Base-by-base conservation (phyloP, 2,797 vertebrate genomes). In the Gorsachius magnificus region DNA sequence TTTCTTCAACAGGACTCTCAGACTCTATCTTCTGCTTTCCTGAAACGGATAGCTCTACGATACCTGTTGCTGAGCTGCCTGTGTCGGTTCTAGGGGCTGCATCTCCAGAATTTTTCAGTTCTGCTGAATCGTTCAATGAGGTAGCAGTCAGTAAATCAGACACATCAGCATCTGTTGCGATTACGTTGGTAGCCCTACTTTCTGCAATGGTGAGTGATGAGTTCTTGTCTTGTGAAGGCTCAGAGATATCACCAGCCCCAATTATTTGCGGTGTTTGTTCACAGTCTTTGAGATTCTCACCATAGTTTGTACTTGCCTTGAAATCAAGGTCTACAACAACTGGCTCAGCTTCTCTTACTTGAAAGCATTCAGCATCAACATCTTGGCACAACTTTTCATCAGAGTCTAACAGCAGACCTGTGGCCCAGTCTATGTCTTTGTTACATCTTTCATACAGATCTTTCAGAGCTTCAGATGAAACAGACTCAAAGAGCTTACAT, bases 371-470 rank as follows among this genome's bases (percentile, higher is more conserved):
- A 56, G 38, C 78, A 76, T 97, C 98, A 43, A 98, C 98, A 28
- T 98, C 98, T 94, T 97, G 98, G 91, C 98, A 97, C 66, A 99
- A 98, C 95, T 98, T 98, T 96, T 99, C 99, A 88, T 98, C 99
- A n/a, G 99, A 99, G 96, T 99, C 99, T 95, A 99, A 97, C 66
- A 99, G 97, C 80, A 99, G 96, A 94, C 99, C 99, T 60, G 98
- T 99, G 66, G 99, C 98, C 99, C 99, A 99, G 74, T 99, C 98
- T 82, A 99, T 98, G 97, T 99, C 99, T 95, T 98, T 98, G 91
- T 99, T 98, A 96, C 99, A 99, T 95, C 99, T 99, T 95, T 99
- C 99, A 96, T 99, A 99, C 64, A 99, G 97, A 97, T 99, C 99
- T 91, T 99, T 99, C 75, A 99, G 93, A 33, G 98, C 99, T 96